Evolutionary conservation across 2,888 invertebrate species (phyloP), one percentile per base, ranked within the genome.

Genomic region (Synanthedon andrenaeformis): DNA sequence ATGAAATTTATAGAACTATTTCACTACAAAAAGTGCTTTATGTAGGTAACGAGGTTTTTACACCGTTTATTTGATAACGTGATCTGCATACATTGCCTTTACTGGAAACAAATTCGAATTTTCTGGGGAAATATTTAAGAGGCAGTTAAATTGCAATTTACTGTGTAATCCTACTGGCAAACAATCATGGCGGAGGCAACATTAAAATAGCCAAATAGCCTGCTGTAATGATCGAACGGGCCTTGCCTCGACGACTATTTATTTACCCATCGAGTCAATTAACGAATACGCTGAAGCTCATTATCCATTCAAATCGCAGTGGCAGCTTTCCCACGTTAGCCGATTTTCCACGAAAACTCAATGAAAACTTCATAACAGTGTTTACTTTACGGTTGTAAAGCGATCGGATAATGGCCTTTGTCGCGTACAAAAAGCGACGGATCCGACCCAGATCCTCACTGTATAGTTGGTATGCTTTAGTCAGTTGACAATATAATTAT

Each of bases 211-310:
- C 58, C 58, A 58, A 65, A 68, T 67, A 67, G 67, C 75, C 73
- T 81, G 81, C 82, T 79, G 70, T 70, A 74, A 74, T 80, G 77
- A 82, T 76, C 77, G 79, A 77, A 64, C 66, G 68, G 63, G 58
- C 51, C 58, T 52, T 10, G 35, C 61, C 57, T 58, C 62, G 64
- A 63, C 63, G 61, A 58, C 73, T 77, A 74, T 80, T 77, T 84
- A 83, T 85, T 84, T 81, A 83, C 81, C 81, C 77, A 80, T 78
- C 72, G 75, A 79, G 76, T 79, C 79, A 83, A 82, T 86, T 84
- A 83, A 79, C 79, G 72, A 76, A 75, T 74, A 75, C 75, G 71
- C 72, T 63, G 66, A 60, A 67, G 70, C 79, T 82, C 78, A 84
- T 84, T 83, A 84, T 70, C 79, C 74, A 83, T 84, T 83, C 82